phyloP scores from a whole-genome alignment of 2,888 invertebrate species.

The Pseudococcus longispinus region DNA sequence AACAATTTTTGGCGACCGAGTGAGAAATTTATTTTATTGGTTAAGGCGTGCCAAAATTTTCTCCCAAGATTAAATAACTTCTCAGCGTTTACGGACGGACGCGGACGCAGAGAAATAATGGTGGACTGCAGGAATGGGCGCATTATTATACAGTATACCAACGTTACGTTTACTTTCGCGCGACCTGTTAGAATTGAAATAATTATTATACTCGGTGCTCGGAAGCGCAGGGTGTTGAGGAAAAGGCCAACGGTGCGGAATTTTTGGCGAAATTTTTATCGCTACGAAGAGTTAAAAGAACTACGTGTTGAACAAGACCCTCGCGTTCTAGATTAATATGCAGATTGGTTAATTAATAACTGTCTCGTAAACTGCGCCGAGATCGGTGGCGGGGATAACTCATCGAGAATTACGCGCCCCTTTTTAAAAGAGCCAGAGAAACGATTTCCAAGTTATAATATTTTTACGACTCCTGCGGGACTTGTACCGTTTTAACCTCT shows the following conservation, averaged over 20 bases:
- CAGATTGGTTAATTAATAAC: conserved; percentile 53
- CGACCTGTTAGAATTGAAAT: conserved; percentile 21
- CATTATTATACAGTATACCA: not conserved
- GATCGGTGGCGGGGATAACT: not conserved
- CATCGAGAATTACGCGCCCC: conserved; percentile 16
- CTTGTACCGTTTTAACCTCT: conserved; percentile 1
- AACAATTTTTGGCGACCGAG: conserved; percentile 47
- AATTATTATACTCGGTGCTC: not conserved
- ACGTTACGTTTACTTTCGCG: not conserved
- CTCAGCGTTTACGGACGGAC: not conserved
- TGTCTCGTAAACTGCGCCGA: conserved; percentile 3
- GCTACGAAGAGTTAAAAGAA: not conserved
- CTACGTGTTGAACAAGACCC: not conserved
- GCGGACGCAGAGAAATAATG: not conserved
- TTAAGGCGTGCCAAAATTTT: conserved; percentile 45
- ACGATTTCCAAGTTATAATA: conserved; percentile 48
- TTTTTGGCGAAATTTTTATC: conserved; percentile 10
- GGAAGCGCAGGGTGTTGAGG: not conserved
- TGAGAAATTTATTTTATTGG: conserved; percentile 52
- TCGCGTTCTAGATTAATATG: conserved; percentile 47
- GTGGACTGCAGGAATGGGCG: not conserved
- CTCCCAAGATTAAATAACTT: conserved; percentile 26
- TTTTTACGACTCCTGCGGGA: conserved; percentile 48
- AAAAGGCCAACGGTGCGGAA: not conserved
- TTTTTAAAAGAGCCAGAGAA: not conserved